Base-by-base conservation (phyloP, 2,888 invertebrate species). In the Omphaloscelis lunosa region DNA sequence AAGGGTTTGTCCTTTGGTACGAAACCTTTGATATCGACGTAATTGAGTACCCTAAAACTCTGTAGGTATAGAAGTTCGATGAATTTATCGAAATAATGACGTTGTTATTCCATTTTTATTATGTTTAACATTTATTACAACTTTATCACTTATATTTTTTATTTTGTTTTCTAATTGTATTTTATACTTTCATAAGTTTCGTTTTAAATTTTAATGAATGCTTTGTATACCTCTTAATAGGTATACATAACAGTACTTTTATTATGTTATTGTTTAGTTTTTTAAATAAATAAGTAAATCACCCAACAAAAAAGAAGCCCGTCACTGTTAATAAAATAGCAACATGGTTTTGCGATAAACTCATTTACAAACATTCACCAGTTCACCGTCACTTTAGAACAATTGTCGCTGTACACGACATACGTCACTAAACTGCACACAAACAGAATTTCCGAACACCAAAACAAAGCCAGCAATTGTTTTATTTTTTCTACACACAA, bases 401-500 rank as follows among this genome's bases (percentile, higher is more conserved):
- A 81, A 56, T 79, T 72, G 71, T 51, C 75, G 23, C 20, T 70
- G 72, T 76, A 53, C 34, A n/a, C 72, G 58, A 86, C 86, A 72
- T 34, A 74, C 83, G 72, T 77, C 78, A 75, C 69, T 62, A 62
- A 82, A 78, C 75, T 61, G 5, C 58, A 59, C 45, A 61, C 75
- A 80, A 85, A 83, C 77, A 72, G 72, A 79, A 77, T 86, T 62
- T 27, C 56, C 68, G 23, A 72, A 82, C 75, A 74, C 11, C 45
- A 63, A 71, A 80, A 86, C 72, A 86, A 75, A 77, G 51, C 48
- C 20, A 3, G 53, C 17, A 66, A 67, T 79, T 79, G 71, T 84
- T 83, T 79, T 81, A 84, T 80, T 75, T 88, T 84, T 88, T 83
- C 69, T 68, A 77, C 74, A 88, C 74, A 88, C 75, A 71, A 80